phyloP scores from a whole-genome alignment of 2,888 invertebrate species.

The Thumatha senex region DNA sequence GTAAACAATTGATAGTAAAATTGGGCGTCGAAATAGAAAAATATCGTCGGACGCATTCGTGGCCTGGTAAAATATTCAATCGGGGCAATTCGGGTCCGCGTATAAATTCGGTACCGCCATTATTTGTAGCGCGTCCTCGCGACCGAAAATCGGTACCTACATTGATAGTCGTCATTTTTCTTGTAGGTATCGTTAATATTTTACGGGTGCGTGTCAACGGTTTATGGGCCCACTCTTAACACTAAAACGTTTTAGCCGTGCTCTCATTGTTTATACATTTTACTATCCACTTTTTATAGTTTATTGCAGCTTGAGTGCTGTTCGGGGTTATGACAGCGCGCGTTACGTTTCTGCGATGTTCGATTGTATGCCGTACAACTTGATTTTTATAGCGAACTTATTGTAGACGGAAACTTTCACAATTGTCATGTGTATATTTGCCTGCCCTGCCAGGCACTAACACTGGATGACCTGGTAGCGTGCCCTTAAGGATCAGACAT shows the following conservation, averaged over 20 bases:
- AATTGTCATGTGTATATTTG: slow-evolving; percentile 52
- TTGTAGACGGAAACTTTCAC: slow-evolving; percentile 50
- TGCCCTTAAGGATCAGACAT: slow-evolving; percentile 23
- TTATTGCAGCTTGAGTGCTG: slow-evolving; percentile 72
- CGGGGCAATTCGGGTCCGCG: slow-evolving; percentile 80
- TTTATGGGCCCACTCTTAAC: slow-evolving; percentile 82
- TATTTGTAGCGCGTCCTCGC: slow-evolving; percentile 80
- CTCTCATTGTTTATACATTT: slow-evolving; percentile 83
- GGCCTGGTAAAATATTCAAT: slow-evolving; percentile 83
- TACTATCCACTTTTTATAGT: slow-evolving; percentile 81
- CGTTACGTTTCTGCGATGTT: slow-evolving; percentile 63
- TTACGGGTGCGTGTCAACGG: slow-evolving; percentile 81
- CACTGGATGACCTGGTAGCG: slow-evolving; percentile 25
- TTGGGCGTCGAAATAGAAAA: slow-evolving; percentile 80
- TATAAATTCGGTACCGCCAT: slow-evolving; percentile 79
- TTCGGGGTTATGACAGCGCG: slow-evolving; percentile 66
- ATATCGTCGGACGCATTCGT: slow-evolving; percentile 79
- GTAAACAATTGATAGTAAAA: slow-evolving; percentile 82
- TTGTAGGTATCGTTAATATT: slow-evolving; percentile 82
- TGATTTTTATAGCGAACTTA: slow-evolving; percentile 69
- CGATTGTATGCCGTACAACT: slow-evolving; percentile 67
- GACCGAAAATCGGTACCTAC: slow-evolving; percentile 79
- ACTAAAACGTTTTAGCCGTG: slow-evolving; percentile 81
- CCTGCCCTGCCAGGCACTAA: slow-evolving; percentile 35
- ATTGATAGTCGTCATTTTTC: slow-evolving; percentile 82